Base-by-base conservation (phyloP, 1,140 invertebrate species). In the Drosophila orena region DNA sequence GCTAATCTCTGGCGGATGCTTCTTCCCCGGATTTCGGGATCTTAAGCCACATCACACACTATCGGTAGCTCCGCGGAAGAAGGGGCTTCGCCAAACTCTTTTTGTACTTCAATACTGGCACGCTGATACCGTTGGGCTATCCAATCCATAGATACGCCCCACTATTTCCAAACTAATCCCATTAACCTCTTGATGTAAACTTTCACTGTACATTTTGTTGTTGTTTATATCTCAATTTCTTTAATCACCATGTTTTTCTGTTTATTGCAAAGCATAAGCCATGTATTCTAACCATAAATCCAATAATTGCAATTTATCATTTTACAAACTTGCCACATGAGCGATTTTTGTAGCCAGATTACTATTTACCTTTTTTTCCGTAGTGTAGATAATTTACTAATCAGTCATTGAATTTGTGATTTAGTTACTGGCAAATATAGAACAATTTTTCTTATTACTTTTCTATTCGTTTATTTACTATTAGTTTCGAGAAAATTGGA, bases 311-410 rank as follows among this genome's bases (percentile, higher is more conserved):
- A 58, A 11, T 30, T 17, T 17, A 14, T 15, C 11, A 22, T 22
- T 42, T 30, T 34, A 58, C 53, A 40, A 15, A 37, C 47, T 49
- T 49, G 56, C 17, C 14, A 30, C 14, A 14, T 20, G 17, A 37
- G 30, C 47, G 14, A 47, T 54, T 17, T 55, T 55, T 37, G 22
- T 43, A 0, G 44, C 17, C 27, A 60, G 38, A 44, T 43, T 17
- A 44, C 17, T 17, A 7, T 35, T 0, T 62, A 62, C 8, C 8
- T 50, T 17, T 50, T 43, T 35, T 35, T 7, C 17, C 11, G 14
- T 35, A 22, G 24, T 62, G 59, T 68, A 65, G 8, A 24, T 68
- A 37, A 65, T 27, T 37, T 52, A 68, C 59, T 68, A 68, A 68
- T 43, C n/a, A 27, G 14, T 52, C 15, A 66, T 24, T 43, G 46